A percentile compares a stretch with the other conserved stretches of the same genome.
Conservation (phyloP, 2,113 vertebrate species). For the Corythornis madagascariensis region DNA sequence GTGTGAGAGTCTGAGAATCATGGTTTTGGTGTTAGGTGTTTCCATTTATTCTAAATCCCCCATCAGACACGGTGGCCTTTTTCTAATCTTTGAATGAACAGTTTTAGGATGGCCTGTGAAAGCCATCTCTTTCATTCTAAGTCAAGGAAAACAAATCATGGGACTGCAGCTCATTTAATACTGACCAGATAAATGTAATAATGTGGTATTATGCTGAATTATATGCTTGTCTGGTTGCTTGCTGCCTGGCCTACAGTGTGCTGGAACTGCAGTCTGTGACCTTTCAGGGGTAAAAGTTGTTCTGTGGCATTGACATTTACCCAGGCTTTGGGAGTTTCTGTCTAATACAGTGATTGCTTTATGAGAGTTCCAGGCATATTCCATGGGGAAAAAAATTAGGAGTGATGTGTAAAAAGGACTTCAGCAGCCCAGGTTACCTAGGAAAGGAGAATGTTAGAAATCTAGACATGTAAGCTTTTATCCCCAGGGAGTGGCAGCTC, state of each 20-base stretch:
- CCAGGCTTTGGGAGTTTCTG: constrained; percentile 45
- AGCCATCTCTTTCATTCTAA: not conserved
- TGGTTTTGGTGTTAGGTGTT: not conserved
- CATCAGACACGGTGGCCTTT: not conserved
- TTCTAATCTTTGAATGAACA: constrained; percentile 2
- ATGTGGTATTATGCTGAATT: constrained; percentile 32
- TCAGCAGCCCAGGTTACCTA: not conserved
- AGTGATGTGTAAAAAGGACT: not conserved
- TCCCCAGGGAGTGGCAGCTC: not conserved
- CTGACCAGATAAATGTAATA: constrained; percentile 43
- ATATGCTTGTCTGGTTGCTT: not conserved
- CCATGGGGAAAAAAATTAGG: too few species aligned
- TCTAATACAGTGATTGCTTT: constrained; percentile 19
- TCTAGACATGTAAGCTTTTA: not conserved
- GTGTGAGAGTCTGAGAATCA: not conserved
- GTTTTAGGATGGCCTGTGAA: not conserved
- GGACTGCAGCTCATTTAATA: not conserved
- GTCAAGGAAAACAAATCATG: constrained; percentile 22
- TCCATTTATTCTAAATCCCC: not conserved
- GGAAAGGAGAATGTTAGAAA: not conserved
- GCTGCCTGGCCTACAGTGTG: not conserved
- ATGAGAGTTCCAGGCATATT: not conserved
- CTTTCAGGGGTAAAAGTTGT: constrained; percentile 33
- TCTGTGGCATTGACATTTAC: constrained; percentile 32
- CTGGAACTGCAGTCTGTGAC: constrained; percentile 29